Evolutionary conservation across 2,888 invertebrate genomes (phyloP).

Genomic region (Cantharis flavilabris): DNA sequence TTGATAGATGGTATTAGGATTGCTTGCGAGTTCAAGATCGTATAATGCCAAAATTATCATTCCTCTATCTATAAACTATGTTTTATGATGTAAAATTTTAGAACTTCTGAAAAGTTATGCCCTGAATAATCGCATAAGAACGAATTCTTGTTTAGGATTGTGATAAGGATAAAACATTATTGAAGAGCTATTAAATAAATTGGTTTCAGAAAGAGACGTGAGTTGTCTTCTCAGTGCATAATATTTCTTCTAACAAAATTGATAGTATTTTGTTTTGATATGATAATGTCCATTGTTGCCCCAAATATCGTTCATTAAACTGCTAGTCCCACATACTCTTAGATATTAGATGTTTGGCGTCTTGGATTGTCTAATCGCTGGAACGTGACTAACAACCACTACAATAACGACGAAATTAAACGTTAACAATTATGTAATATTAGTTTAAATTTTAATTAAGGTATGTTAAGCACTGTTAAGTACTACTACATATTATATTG

Average conservation of each 20-base stretch:
- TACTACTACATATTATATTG: background rate
- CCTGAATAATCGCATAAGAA: background rate
- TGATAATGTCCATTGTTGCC: constrained; percentile 5
- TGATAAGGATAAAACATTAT: background rate
- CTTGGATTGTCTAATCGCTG: constrained; percentile 21
- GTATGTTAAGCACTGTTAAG: background rate
- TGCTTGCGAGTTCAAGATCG: background rate
- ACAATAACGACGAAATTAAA: constrained; percentile 22
- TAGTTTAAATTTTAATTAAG: background rate
- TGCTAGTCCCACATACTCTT: constrained; percentile 15
- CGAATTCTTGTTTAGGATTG: background rate
- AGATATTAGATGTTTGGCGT: constrained; percentile 19
- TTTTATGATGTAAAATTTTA: background rate
- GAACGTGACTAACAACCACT: constrained; percentile 24
- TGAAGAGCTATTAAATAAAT: background rate
- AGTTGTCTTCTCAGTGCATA: background rate
- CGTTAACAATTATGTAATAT: constrained; percentile 13
- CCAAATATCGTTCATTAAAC: constrained; percentile 26
- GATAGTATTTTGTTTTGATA: constrained; percentile 4
- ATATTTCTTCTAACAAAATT: background rate
- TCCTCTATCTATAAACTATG: background rate
- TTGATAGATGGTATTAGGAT: background rate
- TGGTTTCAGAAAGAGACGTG: background rate
- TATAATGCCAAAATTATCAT: background rate
- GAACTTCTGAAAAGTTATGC: background rate